Percentiles rank a stretch among this genome's conserved stretches.
Conservation (phyloP, 2,888 invertebrate genomes). For the Acanthosoma haemorrhoidale region DNA sequence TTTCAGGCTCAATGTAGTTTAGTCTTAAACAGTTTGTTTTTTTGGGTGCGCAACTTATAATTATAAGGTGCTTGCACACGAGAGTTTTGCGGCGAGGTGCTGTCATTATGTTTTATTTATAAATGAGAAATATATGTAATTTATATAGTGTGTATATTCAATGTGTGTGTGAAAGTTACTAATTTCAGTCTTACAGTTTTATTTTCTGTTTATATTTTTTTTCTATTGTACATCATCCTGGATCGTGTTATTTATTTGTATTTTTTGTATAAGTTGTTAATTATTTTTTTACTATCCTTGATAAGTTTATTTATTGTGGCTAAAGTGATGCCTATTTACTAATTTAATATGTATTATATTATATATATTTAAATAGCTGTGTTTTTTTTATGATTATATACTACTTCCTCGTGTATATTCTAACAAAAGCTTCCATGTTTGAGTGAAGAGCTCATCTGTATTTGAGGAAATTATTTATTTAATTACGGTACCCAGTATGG, state of each 20-base stretch:
- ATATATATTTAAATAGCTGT: constrained; percentile 1
- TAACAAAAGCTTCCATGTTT: constrained; percentile 17
- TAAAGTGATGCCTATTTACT: constrained; percentile 28
- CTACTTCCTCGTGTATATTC: constrained; percentile 22
- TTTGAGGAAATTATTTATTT: constrained; percentile 28
- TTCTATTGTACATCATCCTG: constrained; percentile 25
- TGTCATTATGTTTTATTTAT: constrained; percentile 23
- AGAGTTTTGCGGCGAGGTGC: constrained; percentile 13
- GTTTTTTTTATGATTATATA: no score
- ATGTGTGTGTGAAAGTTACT: constrained; percentile 25
- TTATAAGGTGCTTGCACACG: constrained; percentile 9
- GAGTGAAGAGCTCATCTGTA: constrained; percentile 16
- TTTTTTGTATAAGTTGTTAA: constrained; percentile 35
- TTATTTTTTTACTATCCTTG: constrained; percentile 32
- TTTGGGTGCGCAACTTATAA: constrained; percentile 18
- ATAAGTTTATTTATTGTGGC: constrained; percentile 32
- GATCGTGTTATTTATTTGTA: constrained; percentile 34
- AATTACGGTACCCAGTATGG: neutral
- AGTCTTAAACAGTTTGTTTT: neutral
- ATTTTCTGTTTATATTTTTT: constrained; percentile 6
- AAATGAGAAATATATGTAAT: constrained; percentile 25
- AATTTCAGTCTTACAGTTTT: constrained; percentile 16
- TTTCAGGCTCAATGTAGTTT: constrained; percentile 33
- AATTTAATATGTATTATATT: constrained; percentile 22
- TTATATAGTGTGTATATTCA: constrained; percentile 21